phyloP scores from a whole-genome alignment of 2,113 vertebrate species.

The Scopus umbretta region DNA sequence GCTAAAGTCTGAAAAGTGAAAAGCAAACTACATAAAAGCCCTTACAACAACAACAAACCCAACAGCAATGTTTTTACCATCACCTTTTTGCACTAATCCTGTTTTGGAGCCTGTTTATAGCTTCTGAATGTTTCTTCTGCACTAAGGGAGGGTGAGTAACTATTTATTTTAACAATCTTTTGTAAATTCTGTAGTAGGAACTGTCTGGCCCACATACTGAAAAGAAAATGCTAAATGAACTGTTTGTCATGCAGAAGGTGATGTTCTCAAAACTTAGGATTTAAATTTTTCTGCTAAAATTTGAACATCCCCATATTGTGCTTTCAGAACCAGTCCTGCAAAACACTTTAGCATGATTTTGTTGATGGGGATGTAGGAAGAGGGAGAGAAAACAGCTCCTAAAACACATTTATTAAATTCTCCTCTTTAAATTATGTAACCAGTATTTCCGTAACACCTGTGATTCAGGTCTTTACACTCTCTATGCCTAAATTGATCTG shows the following conservation, averaged over 20 bases:
- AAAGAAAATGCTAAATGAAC: not conserved
- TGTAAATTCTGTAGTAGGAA: constrained; percentile 10
- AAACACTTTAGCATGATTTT: not conserved
- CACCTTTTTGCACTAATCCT: not conserved
- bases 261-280: not conserved
- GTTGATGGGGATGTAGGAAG: not conserved
- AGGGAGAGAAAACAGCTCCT: not conserved
- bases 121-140: not conserved
- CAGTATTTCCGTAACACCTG: not conserved
- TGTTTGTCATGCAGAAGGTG: not conserved
- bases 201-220: not conserved
- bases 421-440: not conserved
- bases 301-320: not conserved
- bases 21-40: not conserved
- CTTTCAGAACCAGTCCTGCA: not conserved
- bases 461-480: not conserved
- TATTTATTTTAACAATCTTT: not conserved
- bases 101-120: not conserved
- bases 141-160: not conserved
- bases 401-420: not conserved
- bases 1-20: not conserved
- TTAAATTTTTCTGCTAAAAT: not conserved
- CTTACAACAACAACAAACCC: not conserved
- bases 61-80: not conserved
- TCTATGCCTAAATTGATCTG: not conserved